phyloP scores from a whole-genome alignment of 30 jellyfish, hydroid and myxozoan genomes.

The Pseudorhiza aurosa region DNA sequence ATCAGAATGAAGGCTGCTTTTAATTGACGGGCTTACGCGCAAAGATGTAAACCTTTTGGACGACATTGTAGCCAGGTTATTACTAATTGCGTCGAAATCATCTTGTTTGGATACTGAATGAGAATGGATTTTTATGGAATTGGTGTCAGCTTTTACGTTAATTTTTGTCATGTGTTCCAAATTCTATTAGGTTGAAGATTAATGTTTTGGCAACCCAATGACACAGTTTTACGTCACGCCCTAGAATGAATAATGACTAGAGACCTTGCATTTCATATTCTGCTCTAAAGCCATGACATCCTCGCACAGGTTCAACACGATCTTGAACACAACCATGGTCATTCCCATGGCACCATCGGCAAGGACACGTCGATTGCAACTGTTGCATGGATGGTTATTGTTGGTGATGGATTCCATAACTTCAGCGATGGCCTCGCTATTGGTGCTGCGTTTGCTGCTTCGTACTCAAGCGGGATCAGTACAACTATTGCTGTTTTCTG shows the following conservation, averaged over 20 bases:
- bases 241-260: too few species aligned
- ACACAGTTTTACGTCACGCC: not conserved
- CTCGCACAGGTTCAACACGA: constrained; percentile 12
- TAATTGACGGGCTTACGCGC: too few species aligned
- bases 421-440: constrained; percentile 98
- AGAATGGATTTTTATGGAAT: too few species aligned
- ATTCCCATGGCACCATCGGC: constrained; percentile 72
- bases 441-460: constrained; percentile 98
- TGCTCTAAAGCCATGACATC: not conserved
- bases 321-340: constrained; percentile 69
- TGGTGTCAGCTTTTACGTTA: too few species aligned
- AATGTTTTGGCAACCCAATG: not conserved
- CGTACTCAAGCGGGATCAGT: constrained; percentile 91
- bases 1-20: too few species aligned
- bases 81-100: too few species aligned
- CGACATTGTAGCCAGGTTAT: too few species aligned
- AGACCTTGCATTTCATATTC: too few species aligned
- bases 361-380: constrained; percentile 76
- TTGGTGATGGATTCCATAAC: constrained; percentile 97
- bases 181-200: not conserved
- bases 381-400: constrained; percentile 97
- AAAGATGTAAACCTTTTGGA: too few species aligned
- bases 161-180: not conserved
- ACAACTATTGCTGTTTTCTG: constrained; percentile 95
- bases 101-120: too few species aligned